Evolutionary conservation across 1,140 invertebrate genomes (phyloP).

Genomic region (Hesperophylax magnus): DNA sequence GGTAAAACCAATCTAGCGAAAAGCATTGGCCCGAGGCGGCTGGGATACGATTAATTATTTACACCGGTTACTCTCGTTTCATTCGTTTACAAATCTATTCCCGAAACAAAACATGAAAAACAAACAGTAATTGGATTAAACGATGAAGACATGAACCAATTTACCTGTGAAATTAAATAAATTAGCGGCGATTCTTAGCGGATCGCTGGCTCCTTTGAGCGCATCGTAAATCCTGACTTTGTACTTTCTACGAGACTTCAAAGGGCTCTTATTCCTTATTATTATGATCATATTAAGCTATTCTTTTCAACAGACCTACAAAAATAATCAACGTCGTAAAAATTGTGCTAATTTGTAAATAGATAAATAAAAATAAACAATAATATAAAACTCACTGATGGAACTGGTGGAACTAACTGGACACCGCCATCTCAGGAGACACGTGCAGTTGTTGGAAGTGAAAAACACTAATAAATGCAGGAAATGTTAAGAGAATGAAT

Average conservation of each 20-base stretch:
- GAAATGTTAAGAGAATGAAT: too few species aligned
- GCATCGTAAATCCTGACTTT: not conserved
- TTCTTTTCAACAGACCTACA: not conserved
- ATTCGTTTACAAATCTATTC: slow-evolving; percentile 35
- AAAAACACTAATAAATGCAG: too few species aligned
- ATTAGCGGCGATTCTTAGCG: slow-evolving; percentile 39
- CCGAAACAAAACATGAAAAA: slow-evolving; percentile 43
- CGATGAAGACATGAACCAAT: slow-evolving; percentile 38
- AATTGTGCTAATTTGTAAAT: too few species aligned
- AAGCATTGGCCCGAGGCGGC: slow-evolving; percentile 24
- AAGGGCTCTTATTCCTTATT: not conserved
- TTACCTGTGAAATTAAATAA: slow-evolving; percentile 48
- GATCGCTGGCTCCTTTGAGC: slow-evolving; percentile 33
- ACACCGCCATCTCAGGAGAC: too few species aligned
- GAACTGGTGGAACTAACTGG: too few species aligned
- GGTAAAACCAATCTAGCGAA: slow-evolving; percentile 27
- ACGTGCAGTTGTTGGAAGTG: too few species aligned
- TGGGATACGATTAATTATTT: slow-evolving; percentile 20
- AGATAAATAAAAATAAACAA: too few species aligned
- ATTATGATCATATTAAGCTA: not conserved
- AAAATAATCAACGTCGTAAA: too few species aligned
- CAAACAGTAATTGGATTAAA: slow-evolving; percentile 44
- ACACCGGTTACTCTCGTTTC: slow-evolving; percentile 21
- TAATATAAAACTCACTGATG: too few species aligned
- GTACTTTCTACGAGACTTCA: slow-evolving; percentile 22